These are phyloP conservation scores for Parauchenoglanis ngamensis DNA, from an alignment of 2,797 vertebrate species.

Conservation along the genomic window DNA sequence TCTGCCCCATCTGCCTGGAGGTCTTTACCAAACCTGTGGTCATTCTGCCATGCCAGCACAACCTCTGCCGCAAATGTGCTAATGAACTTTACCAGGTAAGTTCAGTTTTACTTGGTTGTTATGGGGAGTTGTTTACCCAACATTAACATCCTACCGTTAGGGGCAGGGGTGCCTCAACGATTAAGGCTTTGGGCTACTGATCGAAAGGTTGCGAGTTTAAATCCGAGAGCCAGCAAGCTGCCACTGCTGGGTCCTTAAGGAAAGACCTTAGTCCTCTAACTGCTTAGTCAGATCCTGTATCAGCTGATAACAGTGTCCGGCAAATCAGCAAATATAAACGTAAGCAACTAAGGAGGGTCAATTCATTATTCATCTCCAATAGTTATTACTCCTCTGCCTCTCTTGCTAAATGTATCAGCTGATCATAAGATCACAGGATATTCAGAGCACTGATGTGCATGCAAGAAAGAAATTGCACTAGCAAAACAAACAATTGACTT, in stretches of 20 bases:
- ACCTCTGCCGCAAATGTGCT: slow-evolving; percentile 78
- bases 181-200: background rate
- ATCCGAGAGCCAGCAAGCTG: background rate
- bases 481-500: background rate
- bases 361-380: background rate
- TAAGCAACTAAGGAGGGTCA: background rate
- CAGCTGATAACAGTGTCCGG: background rate
- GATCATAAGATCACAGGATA: background rate
- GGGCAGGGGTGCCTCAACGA: background rate
- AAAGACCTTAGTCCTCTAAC: background rate
- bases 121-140: background rate
- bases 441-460: background rate
- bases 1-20: slow-evolving; percentile 72
- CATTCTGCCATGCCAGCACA: slow-evolving; percentile 68
- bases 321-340: no score
- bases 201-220: background rate
- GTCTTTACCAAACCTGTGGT: slow-evolving; percentile 69
- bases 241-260: background rate
- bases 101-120: background rate
- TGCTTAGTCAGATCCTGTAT: background rate
- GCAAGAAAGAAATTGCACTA: background rate
- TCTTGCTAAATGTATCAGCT: background rate
- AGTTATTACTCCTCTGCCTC: background rate
- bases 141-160: background rate
- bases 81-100: slow-evolving; percentile 78